Percentiles rank a stretch among this genome's conserved stretches.
phyloP scores from a whole-genome alignment of 2,888 invertebrate species.

The Drosophila tripunctata region DNA sequence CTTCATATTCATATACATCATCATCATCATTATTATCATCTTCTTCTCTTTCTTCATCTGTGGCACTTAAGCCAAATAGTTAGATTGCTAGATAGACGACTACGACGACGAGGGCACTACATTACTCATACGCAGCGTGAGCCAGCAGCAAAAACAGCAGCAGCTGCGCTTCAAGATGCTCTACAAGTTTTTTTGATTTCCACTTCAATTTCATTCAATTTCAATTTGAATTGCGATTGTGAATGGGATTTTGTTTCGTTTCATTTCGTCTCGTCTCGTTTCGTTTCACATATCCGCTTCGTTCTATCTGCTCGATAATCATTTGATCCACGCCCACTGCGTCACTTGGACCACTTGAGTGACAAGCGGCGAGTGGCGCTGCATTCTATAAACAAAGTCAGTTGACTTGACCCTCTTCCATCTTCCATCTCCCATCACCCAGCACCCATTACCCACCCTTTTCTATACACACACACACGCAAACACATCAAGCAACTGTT shows the following conservation, averaged over 20 bases:
- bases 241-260: no score
- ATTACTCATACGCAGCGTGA: conserved; percentile 63
- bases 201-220: no score
- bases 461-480: not conserved
- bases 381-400: conserved; percentile 45
- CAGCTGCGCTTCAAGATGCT: conserved; percentile 2
- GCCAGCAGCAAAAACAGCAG: conserved; percentile 18
- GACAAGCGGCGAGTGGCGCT: conserved; percentile 23
- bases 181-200: conserved; percentile 27
- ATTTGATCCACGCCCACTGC: conserved; percentile 25
- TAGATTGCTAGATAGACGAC: conserved; percentile 5
- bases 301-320: conserved; percentile 15
- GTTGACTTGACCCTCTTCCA: not conserved
- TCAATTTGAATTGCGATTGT: conserved; percentile 22
- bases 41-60: no score
- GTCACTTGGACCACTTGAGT: conserved; percentile 38
- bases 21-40: no score
- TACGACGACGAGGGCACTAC: conserved; percentile 1
- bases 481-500: conserved; percentile 24
- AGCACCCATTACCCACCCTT: not conserved
- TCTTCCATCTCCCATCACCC: not conserved
- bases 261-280: not conserved
- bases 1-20: not conserved
- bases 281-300: conserved; percentile 2
- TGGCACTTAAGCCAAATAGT: conserved; percentile 37